These are phyloP conservation scores for Pipistrellus nathusii DNA, from an alignment of 2,797 vertebrate species.

Conservation along the genomic window DNA sequence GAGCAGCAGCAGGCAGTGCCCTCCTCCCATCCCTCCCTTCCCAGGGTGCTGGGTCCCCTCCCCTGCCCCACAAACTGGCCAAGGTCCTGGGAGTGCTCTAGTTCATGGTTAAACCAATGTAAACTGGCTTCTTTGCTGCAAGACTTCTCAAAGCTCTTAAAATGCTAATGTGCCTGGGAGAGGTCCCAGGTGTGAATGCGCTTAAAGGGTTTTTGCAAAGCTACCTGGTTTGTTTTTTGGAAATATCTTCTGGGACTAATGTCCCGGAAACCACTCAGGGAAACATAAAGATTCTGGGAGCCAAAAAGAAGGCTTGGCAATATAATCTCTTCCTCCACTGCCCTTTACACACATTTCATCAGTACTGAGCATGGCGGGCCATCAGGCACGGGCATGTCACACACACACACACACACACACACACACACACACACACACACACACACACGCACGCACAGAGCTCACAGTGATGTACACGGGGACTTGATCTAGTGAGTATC, in stretches of 20 bases:
- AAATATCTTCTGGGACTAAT: background rate
- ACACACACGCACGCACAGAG: background rate
- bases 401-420: too few relatives aligned
- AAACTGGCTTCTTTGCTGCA: background rate
- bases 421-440: too few relatives aligned
- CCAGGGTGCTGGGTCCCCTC: background rate
- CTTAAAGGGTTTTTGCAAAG: constrained; percentile 6
- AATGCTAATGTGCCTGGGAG: background rate
- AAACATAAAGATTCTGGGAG: background rate
- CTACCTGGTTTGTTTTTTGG: constrained; percentile 19
- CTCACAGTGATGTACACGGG: background rate
- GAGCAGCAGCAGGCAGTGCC: background rate
- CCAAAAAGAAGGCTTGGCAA: background rate
- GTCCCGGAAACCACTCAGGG: background rate
- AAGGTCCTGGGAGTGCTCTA: background rate
- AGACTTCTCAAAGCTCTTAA: constrained; percentile 26
- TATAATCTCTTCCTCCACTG: background rate
- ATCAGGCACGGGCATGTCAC: rapidly evolving
- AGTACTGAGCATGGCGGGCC: background rate
- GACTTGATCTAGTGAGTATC: background rate
- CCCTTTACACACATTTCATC: background rate
- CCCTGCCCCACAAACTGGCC: background rate
- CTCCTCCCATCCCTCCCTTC: background rate
- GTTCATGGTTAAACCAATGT: background rate
- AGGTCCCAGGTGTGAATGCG: background rate